A percentile compares a stretch with the other conserved stretches of the same genome.
Evolutionary conservation across 2,113 vertebrate genomes (phyloP).

Genomic region (Ciconia boyciana): DNA sequence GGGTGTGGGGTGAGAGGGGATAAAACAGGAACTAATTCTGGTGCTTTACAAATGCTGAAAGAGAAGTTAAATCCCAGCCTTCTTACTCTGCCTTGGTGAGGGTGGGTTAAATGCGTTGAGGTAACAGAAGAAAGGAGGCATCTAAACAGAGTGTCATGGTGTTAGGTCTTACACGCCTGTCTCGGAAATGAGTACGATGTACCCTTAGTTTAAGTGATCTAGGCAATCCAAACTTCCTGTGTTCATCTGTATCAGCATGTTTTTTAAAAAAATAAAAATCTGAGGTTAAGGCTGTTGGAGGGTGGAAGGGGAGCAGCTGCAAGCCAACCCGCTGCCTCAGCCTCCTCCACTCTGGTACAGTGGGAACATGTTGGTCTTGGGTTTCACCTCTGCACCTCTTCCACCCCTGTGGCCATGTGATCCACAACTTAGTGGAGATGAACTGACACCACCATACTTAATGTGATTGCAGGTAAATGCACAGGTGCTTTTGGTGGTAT

Average conservation of each 20-base stretch:
- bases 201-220: neutral
- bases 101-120: neutral
- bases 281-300: neutral
- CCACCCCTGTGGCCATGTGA: neutral
- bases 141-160: neutral
- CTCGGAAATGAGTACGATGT: neutral
- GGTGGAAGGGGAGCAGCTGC: neutral
- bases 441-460: neutral
- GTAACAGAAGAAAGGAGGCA: neutral
- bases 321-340: neutral
- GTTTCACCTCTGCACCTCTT: neutral
- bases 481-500: neutral
- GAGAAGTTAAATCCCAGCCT: neutral
- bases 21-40: neutral
- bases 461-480: neutral
- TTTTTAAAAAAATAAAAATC: neutral
- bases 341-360: neutral
- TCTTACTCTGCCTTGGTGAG: neutral
- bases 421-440: neutral
- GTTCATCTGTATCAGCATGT: neutral
- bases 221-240: neutral
- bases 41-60: neutral
- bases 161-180: neutral
- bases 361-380: neutral
- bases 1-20: accelerated